Conservation (phyloP, 1,140 invertebrate species). For the Lasaia peninsularis region DNA sequence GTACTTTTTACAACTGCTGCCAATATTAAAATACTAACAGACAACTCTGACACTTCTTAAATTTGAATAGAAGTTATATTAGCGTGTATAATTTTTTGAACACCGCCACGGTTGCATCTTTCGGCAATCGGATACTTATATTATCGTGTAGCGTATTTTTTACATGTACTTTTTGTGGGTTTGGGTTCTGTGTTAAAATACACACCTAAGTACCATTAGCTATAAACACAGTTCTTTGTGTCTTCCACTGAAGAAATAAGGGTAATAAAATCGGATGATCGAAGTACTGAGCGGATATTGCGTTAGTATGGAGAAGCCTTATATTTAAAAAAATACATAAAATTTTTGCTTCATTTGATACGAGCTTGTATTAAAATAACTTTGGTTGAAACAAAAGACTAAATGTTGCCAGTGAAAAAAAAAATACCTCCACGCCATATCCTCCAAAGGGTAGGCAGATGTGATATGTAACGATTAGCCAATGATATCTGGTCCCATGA, state of each 20-base stretch:
- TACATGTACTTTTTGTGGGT: slow-evolving; percentile 60
- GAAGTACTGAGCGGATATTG: slow-evolving; percentile 44
- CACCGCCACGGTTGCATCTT: slow-evolving; percentile 20
- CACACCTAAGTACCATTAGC: slow-evolving; percentile 75
- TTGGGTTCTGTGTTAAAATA: slow-evolving; percentile 73
- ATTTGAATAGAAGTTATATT: slow-evolving; percentile 19
- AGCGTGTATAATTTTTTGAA: slow-evolving; percentile 2
- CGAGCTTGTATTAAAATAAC: too few species aligned
- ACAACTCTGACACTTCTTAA: slow-evolving; percentile 6
- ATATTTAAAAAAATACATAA: too few species aligned
- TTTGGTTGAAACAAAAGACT: too few species aligned
- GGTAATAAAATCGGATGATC: slow-evolving; percentile 63
- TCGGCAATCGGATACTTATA: slow-evolving; percentile 59
- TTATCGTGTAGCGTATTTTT: slow-evolving; percentile 68
- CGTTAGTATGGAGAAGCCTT: slow-evolving; percentile 41
- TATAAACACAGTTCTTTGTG: slow-evolving; percentile 75
- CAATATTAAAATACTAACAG: background rate
- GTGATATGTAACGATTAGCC: too few species aligned
- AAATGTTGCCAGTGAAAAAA: too few species aligned
- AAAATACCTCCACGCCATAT: too few species aligned
- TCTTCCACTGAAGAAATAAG: slow-evolving; percentile 66
- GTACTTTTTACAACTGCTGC: slow-evolving; percentile 27
- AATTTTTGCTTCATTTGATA: too few species aligned
- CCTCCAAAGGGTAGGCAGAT: too few species aligned
- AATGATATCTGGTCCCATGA: too few species aligned